Evolutionary conservation across 2,797 vertebrate genomes (phyloP), one percentile per base, ranked within the genome.

Genomic region (Tokudaia muenninki): DNA sequence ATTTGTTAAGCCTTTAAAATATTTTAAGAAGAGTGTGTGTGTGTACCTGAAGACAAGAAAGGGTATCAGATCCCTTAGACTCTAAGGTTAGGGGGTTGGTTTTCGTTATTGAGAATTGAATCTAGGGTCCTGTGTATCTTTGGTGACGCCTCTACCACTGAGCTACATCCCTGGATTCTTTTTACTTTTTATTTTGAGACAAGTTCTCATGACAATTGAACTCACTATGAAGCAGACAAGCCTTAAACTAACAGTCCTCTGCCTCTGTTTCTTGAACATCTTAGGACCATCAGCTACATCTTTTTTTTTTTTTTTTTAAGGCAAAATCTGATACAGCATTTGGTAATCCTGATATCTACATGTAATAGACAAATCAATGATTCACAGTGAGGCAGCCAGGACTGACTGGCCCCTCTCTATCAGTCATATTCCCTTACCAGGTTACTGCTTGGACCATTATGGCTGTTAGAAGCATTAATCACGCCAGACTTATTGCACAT

Each of bases 1-100:
- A 26, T 82, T 82, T 92, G 22, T 74, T 91, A 57, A 88, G 65
- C 17, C 34, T 93, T 94, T 92, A 65, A 63, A 70, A 14, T 89
- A 65, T 41, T 29, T 61, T 83, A 31, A 5, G 16, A 12, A 4
- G n/a, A 26, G n/a, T 16, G 55, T 37, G 80, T 37, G 52, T 55
- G 52, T 63, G 3, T 41, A 6, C 59, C 47, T 65, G 59, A 41
- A 82, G 26, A 26, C n/a, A 10, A 61, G 24, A 29, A 61, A 14
- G 9, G 57, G n/a, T 26, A 61, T 59, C n/a, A 61, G 57, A 44
- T 44, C 24, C 57, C 57, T 41, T 83, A 57, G 24, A 61, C 37
- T 50, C 34, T 65, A 47, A 70, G 47, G 63, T n/a, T 52, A 6
- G 8, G 47, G 7, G 63, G 6, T 65, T 79, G 29, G 44, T 17